phyloP scores from a whole-genome alignment of 1,140 invertebrate species.

The Lordiphosa stackelbergi region DNA sequence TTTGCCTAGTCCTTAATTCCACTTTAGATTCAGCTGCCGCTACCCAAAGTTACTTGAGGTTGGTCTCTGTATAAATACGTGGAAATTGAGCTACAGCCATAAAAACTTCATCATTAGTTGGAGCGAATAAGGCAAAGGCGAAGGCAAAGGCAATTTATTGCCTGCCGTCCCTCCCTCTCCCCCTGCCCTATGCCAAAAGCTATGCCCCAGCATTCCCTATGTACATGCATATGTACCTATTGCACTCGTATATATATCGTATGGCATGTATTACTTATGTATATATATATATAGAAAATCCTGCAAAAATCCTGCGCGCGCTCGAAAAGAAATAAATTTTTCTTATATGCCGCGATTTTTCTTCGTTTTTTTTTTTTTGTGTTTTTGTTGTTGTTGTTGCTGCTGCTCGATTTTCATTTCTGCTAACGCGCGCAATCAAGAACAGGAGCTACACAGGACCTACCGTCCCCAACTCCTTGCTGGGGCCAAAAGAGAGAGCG shows the following conservation, averaged over 20 bases:
- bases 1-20: too few species aligned
- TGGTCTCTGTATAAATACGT: too few species aligned
- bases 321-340: conserved; percentile 67
- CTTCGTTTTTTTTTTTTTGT: conserved; percentile 33
- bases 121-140: conserved; percentile 24
- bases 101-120: conserved; percentile 4
- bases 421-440: conserved; percentile 72
- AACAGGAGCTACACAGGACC: conserved; percentile 35
- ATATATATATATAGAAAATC: conserved; percentile 53
- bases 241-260: conserved; percentile 14
- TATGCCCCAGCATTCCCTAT: conserved; percentile 29
- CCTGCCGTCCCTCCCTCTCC: conserved; percentile 5
- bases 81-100: neutral
- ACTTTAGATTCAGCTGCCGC: too few species aligned
- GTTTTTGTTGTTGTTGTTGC: conserved; percentile 33
- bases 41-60: too few species aligned
- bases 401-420: conserved; percentile 67
- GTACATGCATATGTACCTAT: conserved; percentile 15
- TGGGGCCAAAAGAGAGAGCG: conserved; percentile 5
- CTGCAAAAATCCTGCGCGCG: conserved; percentile 60
- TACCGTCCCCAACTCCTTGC: conserved; percentile 1
- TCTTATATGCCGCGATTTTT: conserved; percentile 67
- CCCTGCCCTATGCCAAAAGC: conserved; percentile 23
- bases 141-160: conserved; percentile 56
- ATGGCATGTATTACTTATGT: conserved; percentile 19